Evolutionary conservation across 2,113 vertebrate species (phyloP), one percentile per base, ranked within the genome.

Genomic region (Haplochromis burtoni): DNA sequence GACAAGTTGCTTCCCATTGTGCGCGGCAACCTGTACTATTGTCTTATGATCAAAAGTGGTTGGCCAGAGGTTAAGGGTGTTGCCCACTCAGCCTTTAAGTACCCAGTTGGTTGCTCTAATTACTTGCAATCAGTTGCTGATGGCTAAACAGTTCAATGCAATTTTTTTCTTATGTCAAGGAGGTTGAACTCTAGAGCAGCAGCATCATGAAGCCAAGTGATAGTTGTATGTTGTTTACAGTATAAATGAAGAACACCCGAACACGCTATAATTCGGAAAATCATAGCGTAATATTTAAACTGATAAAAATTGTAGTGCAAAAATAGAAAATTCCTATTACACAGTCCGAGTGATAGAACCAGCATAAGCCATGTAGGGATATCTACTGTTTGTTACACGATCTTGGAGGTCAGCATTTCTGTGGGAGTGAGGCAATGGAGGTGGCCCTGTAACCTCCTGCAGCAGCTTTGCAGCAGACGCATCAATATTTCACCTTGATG

Each of bases 401-500:
- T 68, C 13, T 40, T 33, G 3, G 57, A 86, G 87, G 81, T 82
- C 83, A 80, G 59, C 53, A 9, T 57, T 38, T 82, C 45, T n/a
- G 14, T 63, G 80, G 35, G 11, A 9, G 80, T 68, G 57, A 82
- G 76, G 29, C 83, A 24, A 11, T 84, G 83, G 45, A 87, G 57
- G 78, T 84, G 88, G 78, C 90, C 90, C 87, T 86, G 83, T 63
- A 84, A 86, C 89, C 87, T 89, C 63, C 93, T 68, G 86, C 59
- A 6, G 81, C 85, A 83, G 76, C 83, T 87, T 83, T 88, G 87
- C 87, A 87, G 85, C 80, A 68, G 61, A 17, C 12, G 5, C 94
- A 93, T 95, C 81, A 95, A 91, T 95, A 93, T 93, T 93, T 94
- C 91, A 93, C 40, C 61, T 55, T 66, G 86, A 94, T 92, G 92